A percentile compares a stretch with the other conserved stretches of the same genome.
These are phyloP conservation scores for Macrobrachium nipponense DNA, from an alignment of 1,140 invertebrate genomes.

Conservation along the genomic window DNA sequence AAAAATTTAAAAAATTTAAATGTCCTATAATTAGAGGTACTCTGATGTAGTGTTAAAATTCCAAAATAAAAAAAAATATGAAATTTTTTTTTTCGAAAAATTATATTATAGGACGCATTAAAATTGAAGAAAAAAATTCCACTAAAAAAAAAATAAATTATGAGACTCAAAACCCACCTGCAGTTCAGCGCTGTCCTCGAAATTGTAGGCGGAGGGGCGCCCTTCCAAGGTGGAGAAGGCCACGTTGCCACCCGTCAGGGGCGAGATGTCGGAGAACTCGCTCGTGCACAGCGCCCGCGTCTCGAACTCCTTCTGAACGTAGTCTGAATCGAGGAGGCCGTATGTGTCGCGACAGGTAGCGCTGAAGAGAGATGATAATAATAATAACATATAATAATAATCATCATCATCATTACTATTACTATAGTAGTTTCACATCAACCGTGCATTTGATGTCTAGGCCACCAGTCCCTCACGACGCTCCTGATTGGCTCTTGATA, in stretches of 20 bases:
- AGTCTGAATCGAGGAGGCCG: constrained; percentile 80
- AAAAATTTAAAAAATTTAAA: too few relatives aligned
- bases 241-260: constrained; percentile 93
- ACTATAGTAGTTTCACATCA: too few relatives aligned
- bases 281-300: constrained; percentile 93
- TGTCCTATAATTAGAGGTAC: too few relatives aligned
- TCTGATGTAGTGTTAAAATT: too few relatives aligned
- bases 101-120: too few relatives aligned
- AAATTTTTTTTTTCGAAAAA: too few relatives aligned
- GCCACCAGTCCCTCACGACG: too few relatives aligned
- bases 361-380: constrained; percentile 70
- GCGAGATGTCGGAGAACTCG: constrained; percentile 97
- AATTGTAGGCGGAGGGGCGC: constrained; percentile 89
- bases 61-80: too few relatives aligned
- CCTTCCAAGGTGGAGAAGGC: constrained; percentile 96
- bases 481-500: too few relatives aligned
- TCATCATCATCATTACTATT: too few relatives aligned
- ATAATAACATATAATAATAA: neutral
- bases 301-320: constrained; percentile 80
- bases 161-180: constrained; percentile 72
- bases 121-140: too few relatives aligned
- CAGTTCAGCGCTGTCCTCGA: constrained; percentile 87
- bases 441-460: too few relatives aligned
- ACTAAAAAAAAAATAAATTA: neutral
- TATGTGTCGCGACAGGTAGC: constrained; percentile 92